phyloP scores from a whole-genome alignment of 1,140 invertebrate genomes.

The Dreissena polymorpha region DNA sequence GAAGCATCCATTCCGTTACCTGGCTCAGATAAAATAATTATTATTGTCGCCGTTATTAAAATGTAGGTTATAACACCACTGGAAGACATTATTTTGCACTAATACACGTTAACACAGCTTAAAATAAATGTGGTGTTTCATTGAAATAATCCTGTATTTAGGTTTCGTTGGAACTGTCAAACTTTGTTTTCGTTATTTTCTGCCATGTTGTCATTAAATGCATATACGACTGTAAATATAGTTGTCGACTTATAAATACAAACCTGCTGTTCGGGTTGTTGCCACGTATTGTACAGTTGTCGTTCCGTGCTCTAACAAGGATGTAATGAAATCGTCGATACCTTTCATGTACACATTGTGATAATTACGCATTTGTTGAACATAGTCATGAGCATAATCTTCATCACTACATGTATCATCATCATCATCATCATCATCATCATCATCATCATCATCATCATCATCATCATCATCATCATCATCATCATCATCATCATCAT shows the following conservation, averaged over 20 bases:
- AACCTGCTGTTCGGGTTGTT: neutral
- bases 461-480: conserved; percentile 2
- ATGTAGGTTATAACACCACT: neutral
- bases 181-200: conserved; percentile 22
- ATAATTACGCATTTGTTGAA: neutral
- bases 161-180: neutral
- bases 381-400: neutral
- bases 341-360: neutral
- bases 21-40: conserved; percentile 18
- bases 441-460: conserved; percentile 2
- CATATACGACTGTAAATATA: neutral
- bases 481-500: conserved; percentile 3
- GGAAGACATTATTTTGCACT: conserved; percentile 4
- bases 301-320: neutral
- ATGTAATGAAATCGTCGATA: neutral
- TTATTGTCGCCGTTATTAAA: neutral
- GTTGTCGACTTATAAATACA: neutral
- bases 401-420: no score
- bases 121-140: neutral
- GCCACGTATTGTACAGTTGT: neutral
- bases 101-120: neutral
- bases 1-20: conserved; percentile 26
- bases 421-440: conserved; percentile 3
- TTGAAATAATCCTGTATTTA: neutral
- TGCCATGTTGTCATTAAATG: conserved; percentile 33